Evolutionary conservation across 2,888 invertebrate species (phyloP).

Genomic region (Nemotelus nigrinus): DNA sequence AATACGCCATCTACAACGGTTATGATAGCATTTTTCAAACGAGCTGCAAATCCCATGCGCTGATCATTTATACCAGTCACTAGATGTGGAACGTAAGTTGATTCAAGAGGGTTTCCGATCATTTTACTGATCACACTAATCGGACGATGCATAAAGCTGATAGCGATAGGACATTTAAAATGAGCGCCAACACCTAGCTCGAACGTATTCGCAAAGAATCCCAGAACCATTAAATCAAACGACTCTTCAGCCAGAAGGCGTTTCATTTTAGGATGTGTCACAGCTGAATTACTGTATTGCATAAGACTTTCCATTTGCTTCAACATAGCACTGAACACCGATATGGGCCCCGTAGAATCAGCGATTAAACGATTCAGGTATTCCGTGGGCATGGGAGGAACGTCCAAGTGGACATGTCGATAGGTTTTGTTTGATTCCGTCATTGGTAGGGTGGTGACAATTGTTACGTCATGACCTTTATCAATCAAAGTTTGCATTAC

Average conservation of each 20-base stretch:
- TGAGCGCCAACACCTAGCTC: constrained; percentile 48
- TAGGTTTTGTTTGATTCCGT: neutral
- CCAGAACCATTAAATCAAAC: constrained; percentile 48
- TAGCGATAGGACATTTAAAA: constrained; percentile 49
- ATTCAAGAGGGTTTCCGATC: constrained; percentile 39
- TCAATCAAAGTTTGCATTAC: constrained; percentile 58
- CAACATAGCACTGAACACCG: neutral
- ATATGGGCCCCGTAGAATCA: neutral
- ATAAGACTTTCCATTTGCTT: neutral
- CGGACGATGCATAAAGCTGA: constrained; percentile 16
- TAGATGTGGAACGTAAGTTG: constrained; percentile 27
- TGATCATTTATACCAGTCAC: neutral
- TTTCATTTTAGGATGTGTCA: constrained; percentile 28
- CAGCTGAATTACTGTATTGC: neutral
- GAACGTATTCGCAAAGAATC: constrained; percentile 36
- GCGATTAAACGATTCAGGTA: neutral
- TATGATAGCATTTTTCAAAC: constrained; percentile 16
- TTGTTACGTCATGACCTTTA: constrained; percentile 61
- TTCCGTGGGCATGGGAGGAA: constrained; percentile 8
- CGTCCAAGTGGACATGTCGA: constrained; percentile 32
- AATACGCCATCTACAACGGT: neutral
- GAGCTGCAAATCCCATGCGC: constrained; percentile 35
- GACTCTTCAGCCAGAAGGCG: constrained; percentile 38
- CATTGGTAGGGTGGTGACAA: constrained; percentile 57
- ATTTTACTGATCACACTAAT: neutral